Conservation (phyloP, 2,113 vertebrate species). For the Motacilla alba region DNA sequence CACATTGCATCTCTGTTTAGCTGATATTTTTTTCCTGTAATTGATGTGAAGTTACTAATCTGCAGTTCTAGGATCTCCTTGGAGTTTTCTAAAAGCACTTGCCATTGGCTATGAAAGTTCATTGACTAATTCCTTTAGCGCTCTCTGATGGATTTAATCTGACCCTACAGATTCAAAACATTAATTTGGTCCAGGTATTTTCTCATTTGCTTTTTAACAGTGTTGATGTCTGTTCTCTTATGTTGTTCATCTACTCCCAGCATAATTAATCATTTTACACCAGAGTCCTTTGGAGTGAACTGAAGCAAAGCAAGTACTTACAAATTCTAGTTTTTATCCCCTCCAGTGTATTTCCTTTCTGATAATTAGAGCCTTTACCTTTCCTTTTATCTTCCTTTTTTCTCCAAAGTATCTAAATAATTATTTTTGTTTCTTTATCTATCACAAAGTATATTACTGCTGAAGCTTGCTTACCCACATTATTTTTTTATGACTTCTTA, state of each 20-base stretch:
- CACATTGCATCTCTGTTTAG: not conserved
- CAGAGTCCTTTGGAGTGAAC: slow-evolving; percentile 34
- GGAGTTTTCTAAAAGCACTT: not conserved
- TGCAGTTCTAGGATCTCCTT: not conserved
- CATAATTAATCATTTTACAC: slow-evolving; percentile 57
- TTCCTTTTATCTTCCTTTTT: slow-evolving; percentile 20
- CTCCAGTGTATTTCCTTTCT: slow-evolving; percentile 23
- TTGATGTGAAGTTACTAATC: not conserved
- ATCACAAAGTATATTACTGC: not conserved
- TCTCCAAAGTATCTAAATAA: slow-evolving; percentile 11
- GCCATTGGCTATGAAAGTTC: slow-evolving; percentile 9
- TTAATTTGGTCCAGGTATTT: slow-evolving; percentile 52
- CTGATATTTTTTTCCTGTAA: not conserved
- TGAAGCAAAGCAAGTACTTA: slow-evolving; percentile 44
- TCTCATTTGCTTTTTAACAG: slow-evolving; percentile 18
- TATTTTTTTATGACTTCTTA: not conserved
- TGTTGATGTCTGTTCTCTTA: slow-evolving; percentile 20
- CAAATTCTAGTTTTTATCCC: not conserved
- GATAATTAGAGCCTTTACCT: slow-evolving; percentile 33
- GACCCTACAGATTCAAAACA: not conserved
- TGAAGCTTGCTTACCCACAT: not conserved
- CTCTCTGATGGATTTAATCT: slow-evolving; percentile 11
- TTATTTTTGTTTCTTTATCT: not conserved
- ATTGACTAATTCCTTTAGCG: not conserved
- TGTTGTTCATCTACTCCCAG: slow-evolving; percentile 34